phyloP scores from a whole-genome alignment of 2,888 invertebrate species.

The Notodonta ziczac region DNA sequence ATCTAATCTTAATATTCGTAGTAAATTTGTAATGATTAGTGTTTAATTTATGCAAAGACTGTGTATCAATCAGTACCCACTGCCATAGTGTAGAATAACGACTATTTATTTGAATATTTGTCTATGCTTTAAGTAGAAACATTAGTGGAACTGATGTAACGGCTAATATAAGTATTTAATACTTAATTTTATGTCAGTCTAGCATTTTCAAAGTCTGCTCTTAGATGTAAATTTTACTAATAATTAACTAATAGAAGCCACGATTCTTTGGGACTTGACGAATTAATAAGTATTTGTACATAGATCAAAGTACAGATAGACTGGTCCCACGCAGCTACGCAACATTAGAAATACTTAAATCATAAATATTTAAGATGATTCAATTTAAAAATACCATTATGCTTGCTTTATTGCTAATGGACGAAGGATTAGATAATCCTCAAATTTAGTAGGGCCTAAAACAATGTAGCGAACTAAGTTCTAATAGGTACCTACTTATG shows the following conservation, averaged over 20 bases:
- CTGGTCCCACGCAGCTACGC: no score
- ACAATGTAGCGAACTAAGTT: no score
- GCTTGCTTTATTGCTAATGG: no score
- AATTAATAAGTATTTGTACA: no score
- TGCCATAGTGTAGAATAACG: constrained; percentile 72
- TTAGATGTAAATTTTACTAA: constrained; percentile 16
- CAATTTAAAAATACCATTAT: no score
- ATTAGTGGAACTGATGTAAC: constrained; percentile 35
- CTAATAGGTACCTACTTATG: no score
- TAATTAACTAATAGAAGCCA: not conserved
- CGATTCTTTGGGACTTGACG: not conserved
- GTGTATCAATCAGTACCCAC: constrained; percentile 72
- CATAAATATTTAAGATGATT: no score
- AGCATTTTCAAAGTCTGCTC: constrained; percentile 33
- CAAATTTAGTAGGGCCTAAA: no score
- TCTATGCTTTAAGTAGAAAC: constrained; percentile 62
- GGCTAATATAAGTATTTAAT: constrained; percentile 31
- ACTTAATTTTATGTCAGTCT: constrained; percentile 39
- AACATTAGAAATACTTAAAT: no score
- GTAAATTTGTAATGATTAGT: constrained; percentile 44
- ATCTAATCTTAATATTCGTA: constrained; percentile 53
- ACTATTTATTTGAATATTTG: constrained; percentile 48
- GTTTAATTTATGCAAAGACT: constrained; percentile 73
- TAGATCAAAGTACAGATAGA: no score
- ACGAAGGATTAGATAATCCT: no score